A percentile compares a stretch with the other conserved stretches of the same genome.
These are phyloP conservation scores for Acronicta leporina DNA, from an alignment of 2,888 invertebrate species.

Conservation along the genomic window DNA sequence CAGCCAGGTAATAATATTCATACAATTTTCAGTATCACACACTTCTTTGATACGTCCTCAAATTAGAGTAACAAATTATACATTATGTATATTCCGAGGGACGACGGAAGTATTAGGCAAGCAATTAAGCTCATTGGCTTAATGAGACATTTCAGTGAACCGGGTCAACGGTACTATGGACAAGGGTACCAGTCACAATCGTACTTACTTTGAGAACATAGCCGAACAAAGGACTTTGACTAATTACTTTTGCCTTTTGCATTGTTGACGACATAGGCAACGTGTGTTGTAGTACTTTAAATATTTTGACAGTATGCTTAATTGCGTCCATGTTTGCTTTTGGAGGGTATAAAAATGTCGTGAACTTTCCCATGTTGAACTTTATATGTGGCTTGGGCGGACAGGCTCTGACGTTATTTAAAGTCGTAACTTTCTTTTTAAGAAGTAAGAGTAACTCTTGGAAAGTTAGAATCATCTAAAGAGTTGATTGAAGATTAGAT, in stretches of 20 bases:
- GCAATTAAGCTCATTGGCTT: conserved; percentile 71
- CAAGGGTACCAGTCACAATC: conserved; percentile 29
- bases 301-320: conserved; percentile 40
- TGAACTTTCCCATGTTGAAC: conserved; percentile 14
- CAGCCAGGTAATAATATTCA: too few species aligned
- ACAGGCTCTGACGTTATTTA: neutral
- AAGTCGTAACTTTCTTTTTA: neutral
- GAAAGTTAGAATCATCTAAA: neutral
- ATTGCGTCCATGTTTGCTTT: conserved; percentile 20
- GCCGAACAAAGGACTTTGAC: conserved; percentile 63
- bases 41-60: conserved; percentile 10
- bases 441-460: neutral
- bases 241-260: conserved; percentile 60
- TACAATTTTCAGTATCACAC: too few species aligned
- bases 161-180: conserved; percentile 59
- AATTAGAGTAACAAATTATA: conserved; percentile 14
- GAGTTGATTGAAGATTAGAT: neutral
- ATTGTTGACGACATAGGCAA: conserved; percentile 36
- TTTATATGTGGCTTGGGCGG: neutral
- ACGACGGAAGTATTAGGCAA: conserved; percentile 55
- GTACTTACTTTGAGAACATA: conserved; percentile 55
- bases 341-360: conserved; percentile 8
- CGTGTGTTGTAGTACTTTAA: conserved; percentile 48
- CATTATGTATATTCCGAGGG: conserved; percentile 33
- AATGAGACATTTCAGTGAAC: conserved; percentile 70